Evolutionary conservation across 2,113 vertebrate genomes (phyloP), one percentile per base, ranked within the genome.

Genomic region (Brachionichthys hirsutus): DNA sequence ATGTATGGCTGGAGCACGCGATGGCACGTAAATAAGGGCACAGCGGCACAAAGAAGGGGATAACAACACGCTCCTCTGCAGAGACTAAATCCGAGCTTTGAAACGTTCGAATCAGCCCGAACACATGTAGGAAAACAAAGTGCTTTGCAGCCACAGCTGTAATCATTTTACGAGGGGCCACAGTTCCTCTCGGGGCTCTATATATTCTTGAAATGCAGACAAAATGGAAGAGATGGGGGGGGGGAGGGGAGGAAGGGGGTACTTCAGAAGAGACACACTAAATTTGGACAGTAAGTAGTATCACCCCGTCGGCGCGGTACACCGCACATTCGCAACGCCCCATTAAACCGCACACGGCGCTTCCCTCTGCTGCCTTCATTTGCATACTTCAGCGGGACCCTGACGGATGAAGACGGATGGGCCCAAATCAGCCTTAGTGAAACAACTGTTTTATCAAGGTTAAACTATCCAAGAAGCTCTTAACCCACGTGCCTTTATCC

Each of bases 371-470:
- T 76, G 89, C 85, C 90, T 89, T 94, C 93, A 94, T 95, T 93
- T 95, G 92, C 95, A 95, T 94, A 94, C 94, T 93, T 94, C 94
- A 92, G 85, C 82, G 51, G 71, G 86, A 87, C 87, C 68, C 76
- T 95, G 95, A 95, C 92, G 93, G 94, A 95, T 96, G 94, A 95
- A 95, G 94, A 96, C 92, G 91, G 95, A 97, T 96, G 93, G 88
- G 77, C 80, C 87, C 82, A 92, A 92, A 93, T 95, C 94, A 94
- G 88, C 92, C 92, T 93, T 87, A 89, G 89, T 94, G 93, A 95
- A 95, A 96, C 94, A 94, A 93, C 94, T 94, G 93, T 93, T 95
- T 95, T 94, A 95, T 97, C 94, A 95, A 96, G 94, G 94, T 95
- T 94, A 96, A 95, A 94, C 92, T 91, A 94, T 89, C 92, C 94